A percentile compares a stretch with the other conserved stretches of the same genome.
Evolutionary conservation across 2,888 invertebrate genomes (phyloP).

Genomic region (Ormyrus labotus): DNA sequence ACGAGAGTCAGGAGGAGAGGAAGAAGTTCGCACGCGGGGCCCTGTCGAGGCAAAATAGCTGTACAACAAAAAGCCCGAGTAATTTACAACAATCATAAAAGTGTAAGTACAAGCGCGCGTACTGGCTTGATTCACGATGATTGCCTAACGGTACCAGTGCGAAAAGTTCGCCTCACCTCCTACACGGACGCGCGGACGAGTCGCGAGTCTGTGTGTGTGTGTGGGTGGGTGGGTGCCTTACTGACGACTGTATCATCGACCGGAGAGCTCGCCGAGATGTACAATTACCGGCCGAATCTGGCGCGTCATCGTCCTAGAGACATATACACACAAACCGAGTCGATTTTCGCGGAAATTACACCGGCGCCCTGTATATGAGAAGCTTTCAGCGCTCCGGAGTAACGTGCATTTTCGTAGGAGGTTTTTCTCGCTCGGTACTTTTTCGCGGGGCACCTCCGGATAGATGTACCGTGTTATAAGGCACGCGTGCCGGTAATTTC

Average conservation of each 20-base stretch:
- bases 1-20: background rate
- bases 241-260: constrained; percentile 33
- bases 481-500: too few species aligned
- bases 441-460: too few species aligned
- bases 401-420: too few species aligned
- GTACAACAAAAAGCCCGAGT: constrained; percentile 58
- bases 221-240: background rate
- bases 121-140: constrained; percentile 67
- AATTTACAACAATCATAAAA: constrained; percentile 69
- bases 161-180: constrained; percentile 62
- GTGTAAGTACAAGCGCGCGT: constrained; percentile 61
- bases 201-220: background rate
- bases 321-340: too few species aligned
- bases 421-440: too few species aligned
- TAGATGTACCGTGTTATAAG: too few species aligned
- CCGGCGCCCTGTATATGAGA: too few species aligned
- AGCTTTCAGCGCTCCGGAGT: too few species aligned
- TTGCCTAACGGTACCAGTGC: constrained; percentile 66
- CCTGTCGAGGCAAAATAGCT: constrained; percentile 38
- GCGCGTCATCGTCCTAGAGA: background rate
- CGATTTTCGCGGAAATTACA: too few species aligned
- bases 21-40: constrained; percentile 27
- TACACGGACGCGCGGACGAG: background rate
- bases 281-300: constrained; percentile 18
- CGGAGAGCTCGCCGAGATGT: background rate